Base-by-base conservation (phyloP, 2,113 vertebrate species). In the Pangasianodon hypophthalmus region DNA sequence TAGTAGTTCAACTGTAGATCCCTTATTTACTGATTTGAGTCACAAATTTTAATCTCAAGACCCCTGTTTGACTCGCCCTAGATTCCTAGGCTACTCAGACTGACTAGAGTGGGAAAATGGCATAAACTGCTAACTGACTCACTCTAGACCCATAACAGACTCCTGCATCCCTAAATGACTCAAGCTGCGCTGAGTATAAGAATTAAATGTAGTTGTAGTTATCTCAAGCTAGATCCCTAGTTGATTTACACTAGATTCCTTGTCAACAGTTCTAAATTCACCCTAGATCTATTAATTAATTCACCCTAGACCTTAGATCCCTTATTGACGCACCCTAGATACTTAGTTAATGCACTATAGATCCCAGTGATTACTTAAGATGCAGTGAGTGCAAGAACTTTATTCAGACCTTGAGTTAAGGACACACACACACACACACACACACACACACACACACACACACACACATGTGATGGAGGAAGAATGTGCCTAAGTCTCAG, bases 381-480 rank as follows among this genome's bases (percentile, higher is more conserved):
- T 81, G 13, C 26, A 32, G 18, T 19, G 29, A 81, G 48, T 81
- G 29, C 2, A 54, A 32, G 48, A 81, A 54, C 24, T 50, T 81
- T 81, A 46, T 50, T 81, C 46, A 81, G 13, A 81, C 13, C 29
- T 52, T 46, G 0, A 77, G 48, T 29, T 50, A n/a, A 52, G 26
- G 24, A 81, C 80, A 82, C 14, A 82, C 50, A 82, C 73, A 77
- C 41, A 37, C 69, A 73, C 73, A 77, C 41, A 77, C 73, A 26
- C 82, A 84, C 50, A 82, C 73, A 77, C 41, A 81, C 80, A 82
- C 14, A 82, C 50, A 82, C 73, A 77, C 41, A 37, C 69, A 73
- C 73, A 77, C 41, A 77, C 73, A 26, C 82, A 84, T 9, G 2
- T n/a, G 24, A 58, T 64, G 16, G 58, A 85, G 37, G 41, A 85